Conservation (phyloP, 2,113 vertebrate genomes). For the Carettochelys insculpta region DNA sequence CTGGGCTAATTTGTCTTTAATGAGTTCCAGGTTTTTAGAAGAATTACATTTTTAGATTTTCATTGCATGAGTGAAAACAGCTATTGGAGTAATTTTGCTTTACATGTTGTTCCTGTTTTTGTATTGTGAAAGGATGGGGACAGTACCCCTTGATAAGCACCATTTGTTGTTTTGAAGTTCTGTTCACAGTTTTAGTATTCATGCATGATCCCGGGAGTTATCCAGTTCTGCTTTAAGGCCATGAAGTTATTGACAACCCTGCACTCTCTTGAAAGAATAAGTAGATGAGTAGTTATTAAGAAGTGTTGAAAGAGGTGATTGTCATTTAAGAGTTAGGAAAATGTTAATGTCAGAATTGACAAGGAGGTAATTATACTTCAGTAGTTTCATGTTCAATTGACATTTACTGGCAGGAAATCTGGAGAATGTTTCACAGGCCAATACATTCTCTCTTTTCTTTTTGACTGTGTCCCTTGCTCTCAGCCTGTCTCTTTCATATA, state of each 20-base stretch:
- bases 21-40: background rate
- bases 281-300: conserved; percentile 72
- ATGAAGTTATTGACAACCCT: conserved; percentile 47
- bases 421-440: conserved; percentile 20
- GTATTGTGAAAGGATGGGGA: background rate
- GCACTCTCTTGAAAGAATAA: conserved; percentile 33
- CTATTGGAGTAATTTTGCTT: background rate
- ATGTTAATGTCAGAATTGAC: conserved; percentile 62
- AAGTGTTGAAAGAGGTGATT: conserved; percentile 65
- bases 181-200: background rate
- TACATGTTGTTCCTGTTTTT: background rate
- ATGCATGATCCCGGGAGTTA: background rate
- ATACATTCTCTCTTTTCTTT: background rate
- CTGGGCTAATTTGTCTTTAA: background rate
- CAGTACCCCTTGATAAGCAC: background rate
- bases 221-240: conserved; percentile 3
- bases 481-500: background rate
- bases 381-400: conserved; percentile 48
- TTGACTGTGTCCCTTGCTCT: conserved; percentile 11
- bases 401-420: conserved; percentile 58
- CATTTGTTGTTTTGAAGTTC: background rate
- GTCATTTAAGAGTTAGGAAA: conserved; percentile 60
- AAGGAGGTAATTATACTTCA: conserved; percentile 62
- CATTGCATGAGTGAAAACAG: background rate
- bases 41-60: background rate